A percentile compares a stretch with the other conserved stretches of the same genome.
Evolutionary conservation across 1,140 invertebrate genomes (phyloP).

Genomic region (Drosophila obscura): DNA sequence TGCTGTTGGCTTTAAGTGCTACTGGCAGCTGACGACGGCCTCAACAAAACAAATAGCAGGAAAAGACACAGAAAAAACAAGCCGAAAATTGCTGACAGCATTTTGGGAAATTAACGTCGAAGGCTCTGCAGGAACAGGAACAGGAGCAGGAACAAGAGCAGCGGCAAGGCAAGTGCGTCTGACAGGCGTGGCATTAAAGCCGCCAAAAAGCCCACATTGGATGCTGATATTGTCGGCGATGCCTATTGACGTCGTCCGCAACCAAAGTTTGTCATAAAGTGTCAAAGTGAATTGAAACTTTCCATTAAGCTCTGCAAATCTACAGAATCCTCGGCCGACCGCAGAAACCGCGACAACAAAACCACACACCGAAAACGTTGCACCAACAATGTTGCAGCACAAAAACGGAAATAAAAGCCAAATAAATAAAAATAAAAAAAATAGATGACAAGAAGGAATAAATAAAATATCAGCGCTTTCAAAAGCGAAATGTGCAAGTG

Average conservation of each 20-base stretch:
- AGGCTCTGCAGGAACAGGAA: slow-evolving; percentile 16
- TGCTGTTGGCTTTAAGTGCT: slow-evolving; percentile 69
- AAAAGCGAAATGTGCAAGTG: slow-evolving; percentile 12
- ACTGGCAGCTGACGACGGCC: slow-evolving; percentile 64
- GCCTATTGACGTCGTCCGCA: slow-evolving; percentile 28
- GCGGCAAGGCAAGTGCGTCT: slow-evolving; percentile 49
- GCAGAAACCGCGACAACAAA: slow-evolving; percentile 52
- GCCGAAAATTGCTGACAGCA: slow-evolving; percentile 77
- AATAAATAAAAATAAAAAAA: slow-evolving; percentile 9
- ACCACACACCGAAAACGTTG: slow-evolving; percentile 53
- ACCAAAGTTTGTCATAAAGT: slow-evolving; percentile 81
- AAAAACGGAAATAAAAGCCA: slow-evolving; percentile 10
- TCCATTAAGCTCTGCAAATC: slow-evolving; percentile 77
- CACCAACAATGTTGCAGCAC: slow-evolving; percentile 7
- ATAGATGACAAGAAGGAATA: slow-evolving; percentile 7
- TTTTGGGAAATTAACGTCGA: slow-evolving; percentile 70
- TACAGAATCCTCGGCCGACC: slow-evolving; percentile 57
- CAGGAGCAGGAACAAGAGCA: neutral
- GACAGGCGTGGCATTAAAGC: slow-evolving; percentile 71
- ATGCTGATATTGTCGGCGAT: slow-evolving; percentile 14
- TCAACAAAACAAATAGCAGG: slow-evolving; percentile 20
- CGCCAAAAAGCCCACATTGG: slow-evolving; percentile 39
- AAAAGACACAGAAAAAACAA: slow-evolving; percentile 8
- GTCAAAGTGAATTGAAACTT: slow-evolving; percentile 80
- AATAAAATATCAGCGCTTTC: slow-evolving; percentile 33